Evolutionary conservation across 2,113 vertebrate genomes (phyloP).

Genomic region (Meleagris gallopavo): DNA sequence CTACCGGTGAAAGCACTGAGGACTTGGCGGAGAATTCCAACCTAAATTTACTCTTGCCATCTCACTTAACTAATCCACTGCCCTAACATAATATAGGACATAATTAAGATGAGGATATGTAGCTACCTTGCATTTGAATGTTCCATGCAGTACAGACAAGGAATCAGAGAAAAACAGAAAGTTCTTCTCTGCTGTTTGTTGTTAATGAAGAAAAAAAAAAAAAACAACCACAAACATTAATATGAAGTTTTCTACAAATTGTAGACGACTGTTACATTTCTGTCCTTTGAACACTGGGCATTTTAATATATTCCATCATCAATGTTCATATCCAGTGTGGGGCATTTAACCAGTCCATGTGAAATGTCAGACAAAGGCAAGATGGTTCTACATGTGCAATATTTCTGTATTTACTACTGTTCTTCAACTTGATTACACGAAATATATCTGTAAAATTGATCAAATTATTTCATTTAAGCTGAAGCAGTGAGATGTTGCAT

Average conservation of each 20-base stretch:
- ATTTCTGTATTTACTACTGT: not conserved
- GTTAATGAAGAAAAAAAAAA: not conserved
- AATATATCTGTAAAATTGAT: not conserved
- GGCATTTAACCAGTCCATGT: not conserved
- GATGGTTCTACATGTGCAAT: not conserved
- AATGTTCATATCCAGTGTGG: not conserved
- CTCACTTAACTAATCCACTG: conserved; percentile 35
- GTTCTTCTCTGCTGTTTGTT: not conserved
- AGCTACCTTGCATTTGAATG: not conserved
- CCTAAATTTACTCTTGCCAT: conserved; percentile 20
- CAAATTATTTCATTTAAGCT: not conserved
- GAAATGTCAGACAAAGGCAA: not conserved
- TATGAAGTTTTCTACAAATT: not conserved
- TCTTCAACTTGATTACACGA: not conserved
- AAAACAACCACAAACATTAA: not conserved
- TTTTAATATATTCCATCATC: not conserved
- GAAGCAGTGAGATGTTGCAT: not conserved
- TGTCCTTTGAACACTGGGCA: not conserved
- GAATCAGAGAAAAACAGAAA: not conserved
- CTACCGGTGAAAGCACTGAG: conserved; percentile 2
- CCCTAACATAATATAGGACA: not conserved
- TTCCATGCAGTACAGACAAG: rapidly evolving
- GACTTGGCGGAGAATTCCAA: conserved; percentile 5
- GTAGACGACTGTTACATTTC: not conserved
- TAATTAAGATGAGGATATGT: not conserved